Evolutionary conservation across 2,888 invertebrate species (phyloP), one percentile per base, ranked within the genome.

Genomic region (Conus canariensis): DNA sequence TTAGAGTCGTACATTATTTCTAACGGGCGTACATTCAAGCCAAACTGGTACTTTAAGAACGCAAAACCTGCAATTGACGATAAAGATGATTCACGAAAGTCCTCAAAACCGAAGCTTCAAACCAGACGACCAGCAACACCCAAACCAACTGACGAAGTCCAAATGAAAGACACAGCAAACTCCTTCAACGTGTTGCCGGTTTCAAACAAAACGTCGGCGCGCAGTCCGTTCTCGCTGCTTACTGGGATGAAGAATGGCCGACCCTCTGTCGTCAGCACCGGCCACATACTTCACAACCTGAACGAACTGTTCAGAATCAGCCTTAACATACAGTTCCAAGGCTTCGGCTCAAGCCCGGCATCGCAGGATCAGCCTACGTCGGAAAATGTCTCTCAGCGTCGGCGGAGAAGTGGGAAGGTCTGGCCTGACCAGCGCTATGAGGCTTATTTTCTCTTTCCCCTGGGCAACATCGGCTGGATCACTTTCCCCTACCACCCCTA

Each of bases 1-100:
- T 87, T 91, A 22, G 87, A 89, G 14, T 87, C 92, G 0, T 93
- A 93, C 19, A 19, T 82, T 56, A 5, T 83, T 19, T 56, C 19
- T 19, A 56, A 14, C 8, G 82, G 82, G 7, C 82, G 82, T 22
- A 83, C 82, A 6, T 83, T 83, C 82, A 83, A 83, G 19, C 82
- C 82, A 6, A 83, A 58, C 82, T 83, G 82, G 82, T 83, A 22
- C 56, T 83, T 83, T 22, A 56, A 1, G 0, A 83, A 58, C 8
- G n/a, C 56, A 19, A 83, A 83, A 12, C 77, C 64, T 64, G 64
- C 12, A 64, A 4, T 4, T 64, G 12, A 64, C 10, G 64, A 16
- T 64, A 16, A 9, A 16, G 77, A 16, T 22, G 14, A 30, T 22
- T 12, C 12, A 10, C 10, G 14, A 12, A 30, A 16, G 12, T 30